These are phyloP conservation scores for Ashinkailepas kermadecensis DNA, from an alignment of 2,888 invertebrate species.

Conservation along the genomic window DNA sequence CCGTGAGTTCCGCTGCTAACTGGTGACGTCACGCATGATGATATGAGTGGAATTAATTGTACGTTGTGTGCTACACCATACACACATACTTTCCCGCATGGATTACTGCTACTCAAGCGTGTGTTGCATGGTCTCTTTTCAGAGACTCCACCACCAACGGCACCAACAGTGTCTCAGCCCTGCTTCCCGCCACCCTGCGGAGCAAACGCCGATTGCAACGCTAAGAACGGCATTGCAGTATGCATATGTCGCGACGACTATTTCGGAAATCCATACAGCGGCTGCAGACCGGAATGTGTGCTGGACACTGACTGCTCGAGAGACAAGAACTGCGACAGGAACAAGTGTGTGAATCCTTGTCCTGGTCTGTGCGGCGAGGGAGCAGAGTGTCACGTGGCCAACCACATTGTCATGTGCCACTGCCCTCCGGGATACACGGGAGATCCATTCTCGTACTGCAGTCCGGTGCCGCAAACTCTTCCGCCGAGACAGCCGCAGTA, in stretches of 20 bases:
- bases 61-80: not conserved
- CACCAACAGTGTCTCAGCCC: conserved; percentile 46
- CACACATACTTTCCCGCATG: not conserved
- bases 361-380: conserved; percentile 52
- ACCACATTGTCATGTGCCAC: conserved; percentile 51
- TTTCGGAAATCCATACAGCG: conserved; percentile 52
- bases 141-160: conserved; percentile 31
- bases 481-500: conserved; percentile 29
- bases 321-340: conserved; percentile 54
- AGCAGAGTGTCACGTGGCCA: conserved; percentile 37
- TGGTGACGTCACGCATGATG: too few species aligned
- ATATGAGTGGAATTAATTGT: too few species aligned
- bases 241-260: conserved; percentile 26
- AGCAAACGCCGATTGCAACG: conserved; percentile 71
- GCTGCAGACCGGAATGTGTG: conserved; percentile 65
- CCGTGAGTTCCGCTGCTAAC: not conserved
- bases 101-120: too few species aligned
- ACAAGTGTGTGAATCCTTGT: conserved; percentile 48
- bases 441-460: conserved; percentile 73
- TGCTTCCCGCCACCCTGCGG: conserved; percentile 76
- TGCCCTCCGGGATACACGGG: conserved; percentile 69
- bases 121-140: conserved; percentile 53
- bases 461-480: conserved; percentile 36
- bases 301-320: conserved; percentile 66
- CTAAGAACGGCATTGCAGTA: conserved; percentile 50